These are phyloP conservation scores for Lepilemur ruficaudatus DNA, from an alignment of 2,797 vertebrate genomes.

Conservation along the genomic window DNA sequence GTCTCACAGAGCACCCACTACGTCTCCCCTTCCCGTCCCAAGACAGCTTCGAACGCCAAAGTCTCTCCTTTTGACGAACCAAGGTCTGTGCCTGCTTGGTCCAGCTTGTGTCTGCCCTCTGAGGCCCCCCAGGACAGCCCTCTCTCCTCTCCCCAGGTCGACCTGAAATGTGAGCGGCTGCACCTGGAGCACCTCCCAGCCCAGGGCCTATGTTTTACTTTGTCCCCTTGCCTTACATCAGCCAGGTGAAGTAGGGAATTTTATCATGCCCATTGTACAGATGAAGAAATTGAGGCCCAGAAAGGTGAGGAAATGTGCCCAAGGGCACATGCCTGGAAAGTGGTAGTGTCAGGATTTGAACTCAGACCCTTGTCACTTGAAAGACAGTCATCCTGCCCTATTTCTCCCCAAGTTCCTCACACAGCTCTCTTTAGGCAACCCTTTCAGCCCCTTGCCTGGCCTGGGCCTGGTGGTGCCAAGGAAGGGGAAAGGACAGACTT, in stretches of 20 bases:
- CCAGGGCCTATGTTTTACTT: neutral
- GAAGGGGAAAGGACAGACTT: neutral
- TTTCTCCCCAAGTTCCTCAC: neutral
- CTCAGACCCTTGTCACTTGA: neutral
- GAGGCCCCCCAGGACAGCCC: neutral
- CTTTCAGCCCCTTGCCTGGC: neutral
- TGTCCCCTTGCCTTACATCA: neutral
- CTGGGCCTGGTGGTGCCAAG: neutral
- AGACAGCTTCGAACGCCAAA: neutral
- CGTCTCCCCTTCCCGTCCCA: fast-evolving
- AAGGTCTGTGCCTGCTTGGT: neutral
- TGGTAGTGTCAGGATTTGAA: neutral
- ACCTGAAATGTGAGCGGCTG: neutral
- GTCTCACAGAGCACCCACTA: fast-evolving
- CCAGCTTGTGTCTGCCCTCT: neutral
- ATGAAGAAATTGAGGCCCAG: neutral
- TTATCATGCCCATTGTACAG: neutral
- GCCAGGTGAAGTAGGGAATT: too few species aligned
- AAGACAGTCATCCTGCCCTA: neutral
- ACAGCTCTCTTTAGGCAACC: neutral
- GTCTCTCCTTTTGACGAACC: neutral
- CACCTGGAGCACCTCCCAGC: neutral
- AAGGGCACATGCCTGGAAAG: neutral
- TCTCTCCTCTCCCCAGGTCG: neutral
- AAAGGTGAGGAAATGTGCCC: neutral